Base-by-base conservation (phyloP, 1,140 invertebrate species). In the Nymphalis io region DNA sequence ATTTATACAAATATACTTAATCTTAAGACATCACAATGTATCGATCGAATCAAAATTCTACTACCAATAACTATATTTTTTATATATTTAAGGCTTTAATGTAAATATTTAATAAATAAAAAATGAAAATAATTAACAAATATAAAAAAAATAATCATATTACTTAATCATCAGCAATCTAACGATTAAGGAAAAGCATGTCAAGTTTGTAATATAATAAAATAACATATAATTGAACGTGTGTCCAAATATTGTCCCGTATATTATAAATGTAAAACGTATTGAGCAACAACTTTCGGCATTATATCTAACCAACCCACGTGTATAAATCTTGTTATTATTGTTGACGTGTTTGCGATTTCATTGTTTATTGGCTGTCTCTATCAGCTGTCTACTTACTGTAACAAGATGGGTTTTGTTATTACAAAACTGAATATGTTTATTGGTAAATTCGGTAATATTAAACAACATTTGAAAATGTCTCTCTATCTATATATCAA, bases 361-460 rank as follows among this genome's bases (percentile, higher is more conserved):
- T 83, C 76, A 79, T 83, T 79, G 76, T 82, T 79, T 82, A 82
- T 81, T 77, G 72, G 66, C 61, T 75, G 74, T 80, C 74, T 76
- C 81, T 83, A 75, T 79, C 74, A 58, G 59, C 66, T 42, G 65
- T 42, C 44, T 62, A 38, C 57, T 48, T 58, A 68, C 57, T 61
- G 74, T 69, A 78, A 67, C 70, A 69, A 75, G 69, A 78, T 68
- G 67, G 61, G 68, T 75, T 76, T 73, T 73, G 73, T 27, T 55
- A 6, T 55, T 55, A 55, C 51, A 27, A 55, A 27, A 55, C n/a
- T 15, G 51, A 55, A 55, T 53, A 53, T 21, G 48, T 21, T 53
- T 12, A 53, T 21, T 53, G 48, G 8, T 5, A 10, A 21, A 42
- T 42, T 42, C 40, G 40, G 40, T 42, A 4, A 42, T 42, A 42